Evolutionary conservation across 2,888 invertebrate species (phyloP).

Genomic region (Melinaea marsaeus): DNA sequence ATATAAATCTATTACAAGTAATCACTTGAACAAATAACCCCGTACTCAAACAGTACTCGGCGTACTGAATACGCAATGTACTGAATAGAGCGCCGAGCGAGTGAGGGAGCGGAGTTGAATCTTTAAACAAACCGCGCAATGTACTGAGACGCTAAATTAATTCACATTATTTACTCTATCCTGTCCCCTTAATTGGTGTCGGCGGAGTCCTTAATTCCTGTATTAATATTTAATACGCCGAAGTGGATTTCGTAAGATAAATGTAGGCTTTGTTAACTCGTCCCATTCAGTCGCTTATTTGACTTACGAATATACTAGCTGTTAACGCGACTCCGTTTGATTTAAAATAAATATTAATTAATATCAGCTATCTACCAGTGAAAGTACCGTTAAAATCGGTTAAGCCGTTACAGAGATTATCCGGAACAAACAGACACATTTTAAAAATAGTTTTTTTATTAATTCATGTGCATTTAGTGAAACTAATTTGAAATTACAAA

Average conservation of each 20-base stretch:
- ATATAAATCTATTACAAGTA: background rate
- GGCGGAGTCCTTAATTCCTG: slow-evolving; percentile 73
- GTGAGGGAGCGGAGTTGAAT: slow-evolving; percentile 32
- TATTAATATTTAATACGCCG: slow-evolving; percentile 70
- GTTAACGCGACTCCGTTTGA: no score
- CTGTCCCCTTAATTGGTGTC: slow-evolving; percentile 75
- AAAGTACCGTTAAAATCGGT: no score
- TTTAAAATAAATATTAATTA: no score
- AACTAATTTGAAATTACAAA: no score
- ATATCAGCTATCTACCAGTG: no score
- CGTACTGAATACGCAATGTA: slow-evolving; percentile 20
- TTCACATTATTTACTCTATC: slow-evolving; percentile 73
- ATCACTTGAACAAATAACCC: slow-evolving; percentile 1
- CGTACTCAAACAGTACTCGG: slow-evolving; percentile 29
- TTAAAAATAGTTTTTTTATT: no score
- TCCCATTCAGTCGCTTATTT: background rate
- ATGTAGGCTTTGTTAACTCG: slow-evolving; percentile 25
- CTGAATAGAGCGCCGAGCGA: background rate
- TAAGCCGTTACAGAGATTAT: no score
- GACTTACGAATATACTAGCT: background rate
- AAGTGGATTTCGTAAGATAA: slow-evolving; percentile 20
- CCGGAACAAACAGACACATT: no score
- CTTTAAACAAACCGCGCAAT: slow-evolving; percentile 66
- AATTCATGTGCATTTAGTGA: no score
- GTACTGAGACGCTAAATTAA: slow-evolving; percentile 66